A percentile compares a stretch with the other conserved stretches of the same genome.
Evolutionary conservation across 2,888 invertebrate species (phyloP).

Genomic region (Mantis religiosa): DNA sequence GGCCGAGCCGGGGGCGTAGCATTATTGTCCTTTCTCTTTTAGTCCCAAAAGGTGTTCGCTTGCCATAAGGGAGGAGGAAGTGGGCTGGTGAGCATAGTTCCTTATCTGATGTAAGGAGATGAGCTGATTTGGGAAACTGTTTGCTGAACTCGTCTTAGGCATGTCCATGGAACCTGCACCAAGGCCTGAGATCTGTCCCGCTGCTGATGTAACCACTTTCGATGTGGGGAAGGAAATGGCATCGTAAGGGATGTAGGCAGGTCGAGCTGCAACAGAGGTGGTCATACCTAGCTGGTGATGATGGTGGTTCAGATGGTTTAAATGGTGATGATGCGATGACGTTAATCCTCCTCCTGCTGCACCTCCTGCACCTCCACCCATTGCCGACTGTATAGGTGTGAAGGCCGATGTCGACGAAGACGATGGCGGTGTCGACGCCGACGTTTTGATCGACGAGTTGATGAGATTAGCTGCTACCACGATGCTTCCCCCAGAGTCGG

Average conservation of each 20-base stretch:
- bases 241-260: constrained; percentile 80
- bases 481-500: constrained; percentile 42
- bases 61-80: constrained; percentile 61
- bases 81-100: constrained; percentile 91
- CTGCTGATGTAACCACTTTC: constrained; percentile 39
- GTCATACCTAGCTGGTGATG: constrained; percentile 46
- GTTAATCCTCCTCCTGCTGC: constrained; percentile 36
- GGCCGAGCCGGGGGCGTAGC: constrained; percentile 28
- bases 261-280: constrained; percentile 30
- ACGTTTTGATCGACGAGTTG: constrained; percentile 44
- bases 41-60: constrained; percentile 55
- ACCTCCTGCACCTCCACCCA: constrained; percentile 48
- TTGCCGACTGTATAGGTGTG: constrained; percentile 82
- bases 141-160: constrained; percentile 56
- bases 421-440: constrained; percentile 61
- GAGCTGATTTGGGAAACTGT: constrained; percentile 83
- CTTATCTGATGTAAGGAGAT: constrained; percentile 94
- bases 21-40: constrained; percentile 32
- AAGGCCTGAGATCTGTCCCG: constrained; percentile 46
- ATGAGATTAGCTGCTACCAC: constrained; percentile 44
- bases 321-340: constrained; percentile 52
- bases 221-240: constrained; percentile 73
- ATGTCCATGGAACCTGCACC: constrained; percentile 42
- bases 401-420: constrained; percentile 86
- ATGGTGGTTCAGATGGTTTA: constrained; percentile 47